Conservation (phyloP, 2,888 invertebrate genomes). For the Tupiocoris notatus region DNA sequence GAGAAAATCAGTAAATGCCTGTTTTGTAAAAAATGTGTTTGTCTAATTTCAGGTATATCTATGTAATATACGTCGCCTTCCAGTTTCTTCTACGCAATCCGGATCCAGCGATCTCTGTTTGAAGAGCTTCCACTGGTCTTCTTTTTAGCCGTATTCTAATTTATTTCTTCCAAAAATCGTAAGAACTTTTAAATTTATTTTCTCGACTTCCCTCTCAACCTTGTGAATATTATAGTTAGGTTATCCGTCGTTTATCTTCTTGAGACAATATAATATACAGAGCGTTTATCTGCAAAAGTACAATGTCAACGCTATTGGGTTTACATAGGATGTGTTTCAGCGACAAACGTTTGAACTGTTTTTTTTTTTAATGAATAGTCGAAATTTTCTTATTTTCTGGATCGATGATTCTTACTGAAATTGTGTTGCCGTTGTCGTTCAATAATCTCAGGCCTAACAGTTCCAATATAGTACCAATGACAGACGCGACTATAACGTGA, state of each 20-base stretch:
- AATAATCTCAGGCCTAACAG: not conserved
- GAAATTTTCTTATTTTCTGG: too few relatives aligned
- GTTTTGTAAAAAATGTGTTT: constrained; percentile 1
- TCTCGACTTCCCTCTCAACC: not conserved
- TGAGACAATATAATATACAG: constrained; percentile 16
- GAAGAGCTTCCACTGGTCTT: constrained; percentile 42
- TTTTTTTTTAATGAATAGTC: too few relatives aligned
- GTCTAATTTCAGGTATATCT: constrained; percentile 41
- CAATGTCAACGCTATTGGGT: too few relatives aligned
- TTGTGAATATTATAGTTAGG: not conserved
- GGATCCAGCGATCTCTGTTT: constrained; percentile 45
- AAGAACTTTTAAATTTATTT: not conserved
- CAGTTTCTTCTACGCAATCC: constrained; percentile 46
- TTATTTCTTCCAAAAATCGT: constrained; percentile 3
- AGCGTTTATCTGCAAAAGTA: too few relatives aligned
- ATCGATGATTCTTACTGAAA: too few relatives aligned
- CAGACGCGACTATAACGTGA: too few relatives aligned
- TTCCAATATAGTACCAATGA: not conserved
- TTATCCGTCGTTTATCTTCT: constrained; percentile 25
- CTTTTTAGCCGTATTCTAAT: constrained; percentile 22
- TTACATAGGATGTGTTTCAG: too few relatives aligned
- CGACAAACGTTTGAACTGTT: too few relatives aligned
- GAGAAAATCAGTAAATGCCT: not conserved
- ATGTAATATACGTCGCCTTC: constrained; percentile 47
- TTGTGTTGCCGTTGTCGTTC: not conserved